These are phyloP conservation scores for Epizoanthus rinbou DNA, from an alignment of 92 coral and sea anemone genomes.

Conservation along the genomic window DNA sequence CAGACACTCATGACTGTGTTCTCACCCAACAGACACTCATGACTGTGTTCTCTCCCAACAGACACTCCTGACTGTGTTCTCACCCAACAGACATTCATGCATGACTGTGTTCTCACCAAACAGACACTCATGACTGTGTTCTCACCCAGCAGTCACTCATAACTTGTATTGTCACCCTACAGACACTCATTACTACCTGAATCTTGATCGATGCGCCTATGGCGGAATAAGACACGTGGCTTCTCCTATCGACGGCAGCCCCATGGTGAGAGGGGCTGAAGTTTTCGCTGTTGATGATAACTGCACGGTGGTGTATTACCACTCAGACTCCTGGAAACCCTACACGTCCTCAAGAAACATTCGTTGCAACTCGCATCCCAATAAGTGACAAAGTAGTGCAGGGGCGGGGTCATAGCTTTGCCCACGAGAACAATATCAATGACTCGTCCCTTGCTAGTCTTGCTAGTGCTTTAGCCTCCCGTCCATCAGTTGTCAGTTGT, in stretches of 20 bases:
- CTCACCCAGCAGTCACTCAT: no score
- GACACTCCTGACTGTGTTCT: background rate
- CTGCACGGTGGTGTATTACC: conserved; percentile 77
- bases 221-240: conserved; percentile 85
- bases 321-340: conserved; percentile 57
- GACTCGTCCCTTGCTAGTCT: no score
- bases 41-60: no score
- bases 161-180: background rate
- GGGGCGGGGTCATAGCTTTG: no score
- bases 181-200: conserved; percentile 89
- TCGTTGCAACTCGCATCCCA: conserved; percentile 64
- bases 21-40: background rate
- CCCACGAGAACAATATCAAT: no score
- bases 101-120: no score
- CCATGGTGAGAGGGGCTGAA: conserved; percentile 92
- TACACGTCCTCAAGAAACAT: conserved; percentile 69
- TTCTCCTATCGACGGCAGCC: conserved; percentile 69
- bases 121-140: background rate
- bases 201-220: conserved; percentile 92
- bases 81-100: conserved; percentile 40
- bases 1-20: conserved; percentile 56
- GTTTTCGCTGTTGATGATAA: conserved; percentile 84
- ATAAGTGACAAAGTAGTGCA: no score
- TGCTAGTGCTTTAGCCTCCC: no score
- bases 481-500: no score